These are phyloP conservation scores for Lacanobia oleracea DNA, from an alignment of 2,888 invertebrate species.

Conservation along the genomic window DNA sequence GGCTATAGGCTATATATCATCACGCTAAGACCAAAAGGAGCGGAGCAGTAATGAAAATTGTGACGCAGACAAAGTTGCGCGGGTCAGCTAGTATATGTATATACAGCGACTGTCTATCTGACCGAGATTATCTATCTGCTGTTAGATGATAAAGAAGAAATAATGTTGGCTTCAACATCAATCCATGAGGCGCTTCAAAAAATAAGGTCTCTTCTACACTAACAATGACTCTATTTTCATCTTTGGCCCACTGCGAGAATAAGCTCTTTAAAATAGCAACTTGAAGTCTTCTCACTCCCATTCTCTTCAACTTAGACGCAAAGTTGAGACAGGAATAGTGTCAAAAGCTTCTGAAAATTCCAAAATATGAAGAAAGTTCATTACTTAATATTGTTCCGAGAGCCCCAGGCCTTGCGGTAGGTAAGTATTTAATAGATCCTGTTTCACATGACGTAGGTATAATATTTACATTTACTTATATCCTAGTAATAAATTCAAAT, in stretches of 20 bases:
- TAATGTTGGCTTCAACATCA: neutral
- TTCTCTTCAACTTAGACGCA: neutral
- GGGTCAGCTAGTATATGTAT: no score
- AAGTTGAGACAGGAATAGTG: neutral
- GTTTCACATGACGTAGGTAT: neutral
- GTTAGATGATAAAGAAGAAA: neutral
- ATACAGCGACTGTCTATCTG: neutral
- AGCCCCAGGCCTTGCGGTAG: constrained; percentile 7
- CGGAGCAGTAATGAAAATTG: no score
- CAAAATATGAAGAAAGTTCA: neutral
- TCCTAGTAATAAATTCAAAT: constrained; percentile 19
- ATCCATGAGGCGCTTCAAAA: neutral
- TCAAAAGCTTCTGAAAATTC: neutral
- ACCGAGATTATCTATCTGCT: neutral
- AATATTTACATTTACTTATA: constrained; percentile 5
- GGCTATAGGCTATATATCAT: no score
- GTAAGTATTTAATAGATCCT: constrained; percentile 21
- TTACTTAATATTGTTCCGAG: neutral
- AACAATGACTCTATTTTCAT: neutral
- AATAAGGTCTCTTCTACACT: neutral
- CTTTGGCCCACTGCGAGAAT: neutral
- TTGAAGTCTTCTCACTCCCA: neutral
- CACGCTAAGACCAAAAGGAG: no score
- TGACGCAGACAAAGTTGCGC: no score
- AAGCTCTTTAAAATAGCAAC: neutral